Percentiles rank a stretch among this genome's conserved stretches.
phyloP scores from a whole-genome alignment of 92 coral and sea anemone species.

The Heliopora coerulea region DNA sequence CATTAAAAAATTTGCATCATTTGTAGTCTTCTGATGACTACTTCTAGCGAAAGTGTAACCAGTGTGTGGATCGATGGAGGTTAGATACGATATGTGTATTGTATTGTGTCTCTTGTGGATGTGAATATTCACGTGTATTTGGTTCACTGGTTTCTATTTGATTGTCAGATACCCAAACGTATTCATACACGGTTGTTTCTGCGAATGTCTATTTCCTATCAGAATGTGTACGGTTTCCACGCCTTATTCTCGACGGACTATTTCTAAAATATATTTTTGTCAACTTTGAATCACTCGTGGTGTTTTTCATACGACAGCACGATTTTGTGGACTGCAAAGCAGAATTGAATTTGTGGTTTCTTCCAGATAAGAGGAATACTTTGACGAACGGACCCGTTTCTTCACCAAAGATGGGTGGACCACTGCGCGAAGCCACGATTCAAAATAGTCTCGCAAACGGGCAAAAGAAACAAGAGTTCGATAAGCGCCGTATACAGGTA shows the following conservation, averaged over 20 bases:
- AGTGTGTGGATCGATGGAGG: slow-evolving; percentile 39
- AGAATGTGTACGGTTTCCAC: neutral
- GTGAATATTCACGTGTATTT: slow-evolving; percentile 34
- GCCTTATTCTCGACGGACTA: neutral
- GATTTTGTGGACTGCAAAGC: neutral
- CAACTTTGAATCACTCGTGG: neutral
- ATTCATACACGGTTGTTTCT: slow-evolving; percentile 1
- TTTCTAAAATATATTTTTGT: neutral
- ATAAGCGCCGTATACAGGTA: slow-evolving; percentile 36
- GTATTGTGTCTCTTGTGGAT: slow-evolving; percentile 15
- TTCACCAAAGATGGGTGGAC: slow-evolving; percentile 25
- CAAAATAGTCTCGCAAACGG: slow-evolving; percentile 28
- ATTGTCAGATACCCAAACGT: slow-evolving; percentile 10
- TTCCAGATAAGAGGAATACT: slow-evolving; percentile 29
- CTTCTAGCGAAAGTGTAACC: slow-evolving; percentile 34
- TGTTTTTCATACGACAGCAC: neutral
- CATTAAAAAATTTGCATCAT: slow-evolving; percentile 30
- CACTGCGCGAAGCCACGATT: slow-evolving; percentile 18
- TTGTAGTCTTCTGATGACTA: slow-evolving; percentile 44
- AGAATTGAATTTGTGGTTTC: neutral
- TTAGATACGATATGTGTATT: slow-evolving; percentile 24
- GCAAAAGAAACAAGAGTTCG: slow-evolving; percentile 10
- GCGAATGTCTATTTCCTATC: neutral
- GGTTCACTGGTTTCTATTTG: slow-evolving; percentile 37
- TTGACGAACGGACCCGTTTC: slow-evolving; percentile 37